Conservation (phyloP, 2,888 invertebrate species). For the Cephus pulcher region DNA sequence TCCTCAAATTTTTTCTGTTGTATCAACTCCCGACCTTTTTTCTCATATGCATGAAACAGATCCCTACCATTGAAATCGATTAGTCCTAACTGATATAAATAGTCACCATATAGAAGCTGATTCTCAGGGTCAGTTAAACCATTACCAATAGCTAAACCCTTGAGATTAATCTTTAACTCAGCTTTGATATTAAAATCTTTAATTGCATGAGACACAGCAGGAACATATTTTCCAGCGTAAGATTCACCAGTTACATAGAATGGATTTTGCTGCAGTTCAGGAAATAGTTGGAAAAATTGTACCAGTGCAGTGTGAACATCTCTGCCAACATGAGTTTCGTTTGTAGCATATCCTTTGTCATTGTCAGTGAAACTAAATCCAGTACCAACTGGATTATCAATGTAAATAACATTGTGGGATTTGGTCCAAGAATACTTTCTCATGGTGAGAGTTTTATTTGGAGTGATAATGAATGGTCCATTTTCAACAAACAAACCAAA, state of each 20-base stretch:
- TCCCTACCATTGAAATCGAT: conserved; percentile 74
- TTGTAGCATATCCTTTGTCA: conserved; percentile 81
- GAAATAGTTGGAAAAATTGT: conserved; percentile 89
- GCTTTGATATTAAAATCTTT: conserved; percentile 73
- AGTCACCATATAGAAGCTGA: conserved; percentile 82
- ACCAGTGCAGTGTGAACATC: conserved; percentile 81
- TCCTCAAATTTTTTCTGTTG: conserved; percentile 73
- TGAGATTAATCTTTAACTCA: conserved; percentile 75
- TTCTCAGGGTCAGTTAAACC: conserved; percentile 83
- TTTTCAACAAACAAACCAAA: conserved; percentile 87
- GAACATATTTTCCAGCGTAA: conserved; percentile 86
- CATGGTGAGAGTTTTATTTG: conserved; percentile 68
- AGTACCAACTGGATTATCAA: conserved; percentile 94
- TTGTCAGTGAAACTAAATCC: conserved; percentile 90
- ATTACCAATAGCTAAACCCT: conserved; percentile 82
- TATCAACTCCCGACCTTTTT: conserved; percentile 72
- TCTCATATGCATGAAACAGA: conserved; percentile 73
- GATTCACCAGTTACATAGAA: conserved; percentile 93
- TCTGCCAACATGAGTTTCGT: conserved; percentile 83
- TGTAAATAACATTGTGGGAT: conserved; percentile 84
- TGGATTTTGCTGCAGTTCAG: conserved; percentile 77
- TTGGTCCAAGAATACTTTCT: conserved; percentile 85
- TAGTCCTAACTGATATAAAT: conserved; percentile 82
- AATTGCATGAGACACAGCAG: conserved; percentile 81
- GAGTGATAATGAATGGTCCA: conserved; percentile 77